Evolutionary conservation across 2,888 invertebrate species (phyloP).

Genomic region (Crioceris asparagi): DNA sequence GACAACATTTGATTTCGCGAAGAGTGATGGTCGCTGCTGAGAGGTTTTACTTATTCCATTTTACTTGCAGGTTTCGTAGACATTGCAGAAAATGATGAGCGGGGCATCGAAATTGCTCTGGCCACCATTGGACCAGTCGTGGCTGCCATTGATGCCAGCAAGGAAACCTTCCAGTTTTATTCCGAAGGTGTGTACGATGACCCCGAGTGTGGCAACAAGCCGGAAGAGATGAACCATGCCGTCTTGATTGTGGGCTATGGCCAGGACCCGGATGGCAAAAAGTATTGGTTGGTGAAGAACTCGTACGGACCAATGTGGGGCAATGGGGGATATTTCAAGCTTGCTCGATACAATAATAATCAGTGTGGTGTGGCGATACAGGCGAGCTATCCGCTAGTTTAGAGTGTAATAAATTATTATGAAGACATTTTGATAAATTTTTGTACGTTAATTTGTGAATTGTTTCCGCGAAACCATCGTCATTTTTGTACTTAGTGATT

Average conservation of each 20-base stretch:
- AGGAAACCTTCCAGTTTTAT: constrained; percentile 78
- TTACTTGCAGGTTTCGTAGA: constrained; percentile 56
- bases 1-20: too few species aligned
- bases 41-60: constrained; percentile 23
- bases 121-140: constrained; percentile 79
- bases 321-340: constrained; percentile 31
- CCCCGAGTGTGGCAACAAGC: constrained; percentile 51
- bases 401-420: constrained; percentile 19
- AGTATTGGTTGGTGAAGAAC: constrained; percentile 63
- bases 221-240: constrained; percentile 68
- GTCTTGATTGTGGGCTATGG: constrained; percentile 66
- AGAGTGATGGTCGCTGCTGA: too few species aligned
- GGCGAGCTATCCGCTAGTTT: constrained; percentile 77
- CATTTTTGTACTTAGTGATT: too few species aligned
- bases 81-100: constrained; percentile 62
- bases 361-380: constrained; percentile 75
- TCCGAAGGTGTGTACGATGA: constrained; percentile 72
- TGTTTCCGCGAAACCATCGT: too few species aligned
- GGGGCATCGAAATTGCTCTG: constrained; percentile 63
- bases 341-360: constrained; percentile 43
- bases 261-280: constrained; percentile 46
- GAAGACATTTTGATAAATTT: constrained; percentile 1
- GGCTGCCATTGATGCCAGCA: constrained; percentile 83
- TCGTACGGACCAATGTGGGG: constrained; percentile 46
- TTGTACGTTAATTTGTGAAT: background rate